These are phyloP conservation scores for Campylomormyrus numenius DNA, from an alignment of 2,113 vertebrate genomes.

Conservation along the genomic window DNA sequence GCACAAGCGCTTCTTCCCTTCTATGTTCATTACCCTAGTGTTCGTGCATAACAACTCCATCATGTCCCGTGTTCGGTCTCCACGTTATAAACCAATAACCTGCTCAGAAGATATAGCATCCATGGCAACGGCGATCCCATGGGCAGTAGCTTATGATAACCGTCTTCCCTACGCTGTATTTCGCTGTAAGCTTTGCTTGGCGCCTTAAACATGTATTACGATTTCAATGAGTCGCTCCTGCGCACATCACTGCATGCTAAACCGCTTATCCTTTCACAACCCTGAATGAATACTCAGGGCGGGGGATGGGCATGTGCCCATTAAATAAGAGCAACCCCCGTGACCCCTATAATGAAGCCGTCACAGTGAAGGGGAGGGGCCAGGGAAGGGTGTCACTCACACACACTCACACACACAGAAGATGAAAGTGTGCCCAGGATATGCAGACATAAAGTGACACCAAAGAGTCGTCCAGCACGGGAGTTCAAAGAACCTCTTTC, in stretches of 20 bases:
- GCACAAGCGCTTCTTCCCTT: background rate
- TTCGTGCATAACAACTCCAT: background rate
- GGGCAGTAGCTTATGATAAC: background rate
- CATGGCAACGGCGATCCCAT: background rate
- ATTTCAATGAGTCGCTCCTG: background rate
- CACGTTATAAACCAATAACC: background rate
- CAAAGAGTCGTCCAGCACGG: constrained; percentile 25
- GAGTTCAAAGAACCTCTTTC: constrained; percentile 50
- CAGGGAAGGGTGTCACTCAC: background rate
- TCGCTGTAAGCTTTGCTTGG: background rate
- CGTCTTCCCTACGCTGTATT: background rate
- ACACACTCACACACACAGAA: constrained; percentile 33
- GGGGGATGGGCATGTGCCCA: background rate
- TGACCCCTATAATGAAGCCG: background rate
- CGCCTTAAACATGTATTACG: background rate
- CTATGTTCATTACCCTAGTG: background rate
- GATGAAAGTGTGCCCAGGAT: constrained; percentile 30
- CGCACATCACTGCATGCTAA: background rate
- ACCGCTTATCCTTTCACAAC: background rate
- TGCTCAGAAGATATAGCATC: background rate
- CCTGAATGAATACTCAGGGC: background rate
- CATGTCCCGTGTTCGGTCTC: background rate
- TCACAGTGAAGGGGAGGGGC: constrained; percentile 31
- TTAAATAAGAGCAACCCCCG: background rate
- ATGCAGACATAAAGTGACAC: background rate